A percentile compares a stretch with the other conserved stretches of the same genome.
These are phyloP conservation scores for Tiliqua scincoides DNA, from an alignment of 2,113 vertebrate genomes.

Conservation along the genomic window DNA sequence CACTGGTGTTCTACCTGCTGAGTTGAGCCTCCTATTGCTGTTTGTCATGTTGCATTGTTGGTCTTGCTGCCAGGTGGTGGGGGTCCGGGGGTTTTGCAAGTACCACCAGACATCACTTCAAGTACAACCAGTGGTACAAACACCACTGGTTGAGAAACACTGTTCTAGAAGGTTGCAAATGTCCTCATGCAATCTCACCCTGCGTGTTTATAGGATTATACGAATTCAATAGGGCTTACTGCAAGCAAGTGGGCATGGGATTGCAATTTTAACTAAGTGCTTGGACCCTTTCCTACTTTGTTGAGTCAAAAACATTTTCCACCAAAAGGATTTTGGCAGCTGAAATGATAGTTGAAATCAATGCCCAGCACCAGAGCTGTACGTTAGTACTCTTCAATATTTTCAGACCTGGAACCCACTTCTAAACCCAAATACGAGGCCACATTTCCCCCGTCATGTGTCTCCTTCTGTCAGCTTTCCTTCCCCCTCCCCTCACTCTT, in stretches of 20 bases:
- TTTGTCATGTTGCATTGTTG: too few relatives aligned
- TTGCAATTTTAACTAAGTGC: background rate
- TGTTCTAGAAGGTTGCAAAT: too few relatives aligned
- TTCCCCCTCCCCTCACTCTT: background rate
- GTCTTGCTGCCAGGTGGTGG: too few relatives aligned
- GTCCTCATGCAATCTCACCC: background rate
- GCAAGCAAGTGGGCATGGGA: background rate
- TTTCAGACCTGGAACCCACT: background rate
- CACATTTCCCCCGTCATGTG: background rate
- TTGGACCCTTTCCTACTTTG: background rate
- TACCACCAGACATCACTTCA: too few relatives aligned
- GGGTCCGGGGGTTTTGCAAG: too few relatives aligned
- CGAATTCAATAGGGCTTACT: background rate
- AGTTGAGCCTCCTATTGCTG: too few relatives aligned
- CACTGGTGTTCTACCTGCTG: too few relatives aligned
- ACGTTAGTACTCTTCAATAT: background rate
- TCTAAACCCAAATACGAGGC: background rate
- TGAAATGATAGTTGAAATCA: background rate
- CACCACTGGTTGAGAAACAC: too few relatives aligned
- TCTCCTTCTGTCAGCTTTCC: background rate
- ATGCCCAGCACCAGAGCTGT: background rate
- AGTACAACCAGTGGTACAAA: too few relatives aligned
- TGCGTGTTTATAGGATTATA: background rate
- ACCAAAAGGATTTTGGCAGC: background rate
- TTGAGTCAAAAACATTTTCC: background rate